These are phyloP conservation scores for Amphiduros pacificus DNA, from an alignment of 2,888 invertebrate species.

Conservation along the genomic window DNA sequence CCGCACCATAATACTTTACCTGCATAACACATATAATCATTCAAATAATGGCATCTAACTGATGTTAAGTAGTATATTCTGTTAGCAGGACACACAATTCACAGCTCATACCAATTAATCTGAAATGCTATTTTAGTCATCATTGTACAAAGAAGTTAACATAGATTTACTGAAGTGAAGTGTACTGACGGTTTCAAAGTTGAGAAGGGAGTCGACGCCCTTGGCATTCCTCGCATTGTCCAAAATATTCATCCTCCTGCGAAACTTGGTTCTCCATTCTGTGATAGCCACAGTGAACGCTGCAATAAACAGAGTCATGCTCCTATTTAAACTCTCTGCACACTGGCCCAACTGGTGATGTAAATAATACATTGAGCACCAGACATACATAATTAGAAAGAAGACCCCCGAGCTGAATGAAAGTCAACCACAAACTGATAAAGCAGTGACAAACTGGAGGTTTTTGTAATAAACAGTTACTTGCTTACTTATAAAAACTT, in stretches of 20 bases:
- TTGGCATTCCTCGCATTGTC: slow-evolving; percentile 90
- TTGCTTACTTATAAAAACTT: no score
- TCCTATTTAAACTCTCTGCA: no score
- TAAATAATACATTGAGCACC: no score
- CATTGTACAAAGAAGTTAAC: background rate
- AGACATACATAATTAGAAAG: no score
- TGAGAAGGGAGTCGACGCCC: slow-evolving; percentile 93
- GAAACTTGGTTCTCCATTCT: slow-evolving; percentile 96
- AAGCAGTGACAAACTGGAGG: no score
- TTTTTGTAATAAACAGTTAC: no score
- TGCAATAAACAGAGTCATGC: slow-evolving; percentile 62
- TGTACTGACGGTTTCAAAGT: slow-evolving; percentile 93
- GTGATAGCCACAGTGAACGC: slow-evolving; percentile 86
- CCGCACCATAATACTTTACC: slow-evolving; percentile 92
- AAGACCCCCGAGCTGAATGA: no score
- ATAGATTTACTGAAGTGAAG: background rate
- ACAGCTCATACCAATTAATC: no score
- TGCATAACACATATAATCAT: slow-evolving; percentile 28
- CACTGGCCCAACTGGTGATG: no score
- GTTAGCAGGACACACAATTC: no score
- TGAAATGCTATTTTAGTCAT: background rate
- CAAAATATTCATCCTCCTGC: slow-evolving; percentile 88
- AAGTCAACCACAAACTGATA: no score
- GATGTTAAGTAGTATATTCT: background rate
- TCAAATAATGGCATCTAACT: no score